phyloP scores from a whole-genome alignment of 23 tunicate species.

The Corella eumyota region DNA sequence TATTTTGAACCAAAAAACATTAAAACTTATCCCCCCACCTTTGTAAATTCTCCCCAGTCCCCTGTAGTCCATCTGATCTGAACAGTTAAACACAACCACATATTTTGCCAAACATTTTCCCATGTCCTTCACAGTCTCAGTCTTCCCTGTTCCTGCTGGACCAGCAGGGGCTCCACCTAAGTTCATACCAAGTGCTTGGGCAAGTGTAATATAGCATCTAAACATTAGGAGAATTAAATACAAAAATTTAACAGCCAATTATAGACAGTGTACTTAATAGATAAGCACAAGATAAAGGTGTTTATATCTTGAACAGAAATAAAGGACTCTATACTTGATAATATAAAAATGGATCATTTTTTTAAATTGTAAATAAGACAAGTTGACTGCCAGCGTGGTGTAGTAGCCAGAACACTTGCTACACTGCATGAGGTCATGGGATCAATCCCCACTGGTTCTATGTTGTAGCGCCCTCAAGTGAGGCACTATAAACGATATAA shows the following conservation, averaged over 20 bases:
- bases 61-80: slow-evolving; percentile 92
- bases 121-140: slow-evolving; percentile 90
- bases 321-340: no score
- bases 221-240: background rate
- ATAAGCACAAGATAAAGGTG: background rate
- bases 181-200: slow-evolving; percentile 86
- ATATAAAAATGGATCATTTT: no score
- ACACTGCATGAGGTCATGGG: no score
- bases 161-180: slow-evolving; percentile 91
- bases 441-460: no score
- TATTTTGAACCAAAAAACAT: no score
- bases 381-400: no score
- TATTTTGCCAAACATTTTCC: slow-evolving; percentile 83
- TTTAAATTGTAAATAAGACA: no score
- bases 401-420: no score
- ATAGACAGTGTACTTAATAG: background rate
- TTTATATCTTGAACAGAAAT: background rate
- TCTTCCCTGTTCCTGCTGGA: slow-evolving; percentile 90
- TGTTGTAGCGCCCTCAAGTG: no score
- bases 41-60: slow-evolving; percentile 87
- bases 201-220: slow-evolving; percentile 80
- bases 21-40: no score
- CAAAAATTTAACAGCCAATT: no score
- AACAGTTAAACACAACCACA: slow-evolving; percentile 88
- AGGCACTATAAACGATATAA: no score